Base-by-base conservation (phyloP, 2,797 vertebrate genomes). In the Chromis chromis region DNA sequence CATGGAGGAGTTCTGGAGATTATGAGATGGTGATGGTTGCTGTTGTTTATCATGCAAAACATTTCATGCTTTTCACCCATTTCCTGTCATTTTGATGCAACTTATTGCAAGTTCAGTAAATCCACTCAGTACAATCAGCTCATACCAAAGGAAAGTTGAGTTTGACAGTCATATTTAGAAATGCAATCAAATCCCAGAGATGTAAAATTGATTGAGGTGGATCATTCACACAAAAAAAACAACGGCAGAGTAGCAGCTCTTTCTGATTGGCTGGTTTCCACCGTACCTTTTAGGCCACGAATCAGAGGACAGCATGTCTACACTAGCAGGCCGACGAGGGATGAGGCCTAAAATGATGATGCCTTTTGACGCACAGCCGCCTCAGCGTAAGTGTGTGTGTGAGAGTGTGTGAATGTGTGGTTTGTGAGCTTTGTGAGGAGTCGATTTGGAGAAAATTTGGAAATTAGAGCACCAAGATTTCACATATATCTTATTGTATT, bases 271-370 rank as follows among this genome's bases (percentile, higher is more conserved):
- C 90, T 91, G 92, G 90, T 94, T 84, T 93, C 85, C 91, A 79
- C 89, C 93, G 22, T 94, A 92, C 91, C 90, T 93, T 94, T 80
- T 94, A 99, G 98, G 97, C 81, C 97, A 98, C 74, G 98, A 99
- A 83, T 98, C 97, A 66, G 98, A 99, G 92, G 98, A 99, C 87
- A 97, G 96, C 95, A 96, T 99, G 95, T 99, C 98, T 78, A 96
- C 98, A 24, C 93, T 99, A 92, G 96, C 96, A 69, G 97, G 97
- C 86, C 96, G 98, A 36, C 96, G 98, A 65, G 97, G 97, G 86
- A 97, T 99, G 96, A 97, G 98, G 90, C 97, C 98, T 92, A 99
- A 99, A 96, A 99, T 99, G 96, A 99, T 98, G 98, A 98, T 99
- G 98, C 98, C 98, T 63, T 99, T 99, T 94, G 98, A 99, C 83